Conservation (phyloP, 2,113 vertebrate species). For the Egretta garzetta region DNA sequence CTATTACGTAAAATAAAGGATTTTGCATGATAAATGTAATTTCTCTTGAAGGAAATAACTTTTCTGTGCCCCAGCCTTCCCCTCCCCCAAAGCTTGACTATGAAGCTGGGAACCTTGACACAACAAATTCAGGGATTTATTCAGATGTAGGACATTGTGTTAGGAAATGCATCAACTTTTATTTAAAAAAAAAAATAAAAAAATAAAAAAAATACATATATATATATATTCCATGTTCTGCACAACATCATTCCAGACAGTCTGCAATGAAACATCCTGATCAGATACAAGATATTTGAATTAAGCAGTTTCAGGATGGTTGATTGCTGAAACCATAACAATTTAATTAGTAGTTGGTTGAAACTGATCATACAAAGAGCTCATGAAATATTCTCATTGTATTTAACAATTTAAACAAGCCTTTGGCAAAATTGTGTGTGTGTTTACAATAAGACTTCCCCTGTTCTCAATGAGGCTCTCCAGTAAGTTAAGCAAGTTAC, state of each 20-base stretch:
- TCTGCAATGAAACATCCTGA: not conserved
- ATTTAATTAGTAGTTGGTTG: slow-evolving; percentile 29
- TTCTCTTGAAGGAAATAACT: not conserved
- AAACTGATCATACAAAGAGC: slow-evolving; percentile 1
- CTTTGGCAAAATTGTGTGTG: not conserved
- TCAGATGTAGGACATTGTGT: not conserved
- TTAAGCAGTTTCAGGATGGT: not conserved
- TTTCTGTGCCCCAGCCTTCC: not conserved
- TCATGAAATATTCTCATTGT: not conserved
- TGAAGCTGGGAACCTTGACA: not conserved
- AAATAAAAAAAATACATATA: too few species aligned
- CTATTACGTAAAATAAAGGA: not conserved
- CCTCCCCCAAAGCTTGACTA: not conserved
- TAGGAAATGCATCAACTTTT: not conserved
- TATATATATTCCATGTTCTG: not conserved
- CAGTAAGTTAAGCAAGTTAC: not conserved
- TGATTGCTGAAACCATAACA: slow-evolving; percentile 22
- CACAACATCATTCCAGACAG: not conserved
- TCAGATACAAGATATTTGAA: not conserved
- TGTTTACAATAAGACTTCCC: not conserved
- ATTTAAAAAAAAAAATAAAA: not conserved
- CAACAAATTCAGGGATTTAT: not conserved
- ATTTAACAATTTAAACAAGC: not conserved
- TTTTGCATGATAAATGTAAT: not conserved
- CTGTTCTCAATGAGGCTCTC: not conserved